phyloP scores from a whole-genome alignment of 2,797 vertebrate species.

The Sebastes cheni region DNA sequence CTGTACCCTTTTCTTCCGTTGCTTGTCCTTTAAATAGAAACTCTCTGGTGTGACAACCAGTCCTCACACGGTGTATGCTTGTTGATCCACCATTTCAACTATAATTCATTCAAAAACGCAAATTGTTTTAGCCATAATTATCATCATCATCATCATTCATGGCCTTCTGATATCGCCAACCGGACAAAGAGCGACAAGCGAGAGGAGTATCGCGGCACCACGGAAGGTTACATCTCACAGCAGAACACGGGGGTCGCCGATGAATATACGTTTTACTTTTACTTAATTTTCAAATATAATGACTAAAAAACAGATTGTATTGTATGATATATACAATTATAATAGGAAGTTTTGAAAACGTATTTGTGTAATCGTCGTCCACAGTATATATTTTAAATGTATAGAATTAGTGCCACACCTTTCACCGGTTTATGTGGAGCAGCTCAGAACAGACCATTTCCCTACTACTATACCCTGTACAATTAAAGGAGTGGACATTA shows the following conservation, averaged over 20 bases:
- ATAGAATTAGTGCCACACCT: not conserved
- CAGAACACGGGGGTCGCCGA: slow-evolving; percentile 60
- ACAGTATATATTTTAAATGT: not conserved
- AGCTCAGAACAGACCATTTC: slow-evolving; percentile 64
- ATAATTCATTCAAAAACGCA: slow-evolving; percentile 86
- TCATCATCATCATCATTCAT: slow-evolving; percentile 29
- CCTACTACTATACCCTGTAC: slow-evolving; percentile 16
- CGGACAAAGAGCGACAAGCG: slow-evolving; percentile 88
- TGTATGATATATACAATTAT: accelerated
- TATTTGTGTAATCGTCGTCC: accelerated
- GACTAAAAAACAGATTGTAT: accelerated
- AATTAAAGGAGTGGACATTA: slow-evolving; percentile 38
- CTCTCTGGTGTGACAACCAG: slow-evolving; percentile 79
- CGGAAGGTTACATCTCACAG: slow-evolving; percentile 65
- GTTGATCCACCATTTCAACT: slow-evolving; percentile 81
- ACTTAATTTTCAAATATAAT: too few relatives aligned
- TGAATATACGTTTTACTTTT: not conserved
- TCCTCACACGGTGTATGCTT: slow-evolving; percentile 77
- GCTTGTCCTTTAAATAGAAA: slow-evolving; percentile 81
- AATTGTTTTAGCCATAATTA: slow-evolving; percentile 82
- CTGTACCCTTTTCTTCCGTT: slow-evolving; percentile 80
- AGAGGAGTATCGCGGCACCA: slow-evolving; percentile 58
- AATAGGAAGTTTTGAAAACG: accelerated
- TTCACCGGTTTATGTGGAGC: slow-evolving; percentile 33
- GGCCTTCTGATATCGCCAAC: slow-evolving; percentile 82